Percentiles rank a stretch among this genome's conserved stretches.
phyloP scores from a whole-genome alignment of 2,797 vertebrate genomes.

The Echiichthys vipera region DNA sequence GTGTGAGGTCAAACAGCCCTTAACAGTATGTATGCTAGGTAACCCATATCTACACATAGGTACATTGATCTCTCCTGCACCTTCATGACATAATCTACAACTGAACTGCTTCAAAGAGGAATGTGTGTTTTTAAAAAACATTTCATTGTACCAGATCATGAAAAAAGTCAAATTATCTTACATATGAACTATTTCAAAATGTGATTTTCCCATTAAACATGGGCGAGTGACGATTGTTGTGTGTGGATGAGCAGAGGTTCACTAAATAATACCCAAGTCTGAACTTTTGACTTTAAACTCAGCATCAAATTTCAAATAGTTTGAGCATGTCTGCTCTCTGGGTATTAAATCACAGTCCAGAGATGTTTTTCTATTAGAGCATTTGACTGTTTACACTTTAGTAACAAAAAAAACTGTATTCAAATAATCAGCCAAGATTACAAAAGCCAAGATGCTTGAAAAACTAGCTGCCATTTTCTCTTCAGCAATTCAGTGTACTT shows the following conservation, averaged over 20 bases:
- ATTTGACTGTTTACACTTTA: constrained; percentile 74
- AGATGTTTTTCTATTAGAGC: constrained; percentile 50
- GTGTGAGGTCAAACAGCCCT: constrained; percentile 37
- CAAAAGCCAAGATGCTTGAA: constrained; percentile 50
- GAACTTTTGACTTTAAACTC: constrained; percentile 43
- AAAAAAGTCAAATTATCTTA: constrained; percentile 47
- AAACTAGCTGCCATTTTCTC: constrained; percentile 43
- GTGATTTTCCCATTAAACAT: constrained; percentile 12
- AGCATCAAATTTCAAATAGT: constrained; percentile 34
- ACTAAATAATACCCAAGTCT: constrained; percentile 1
- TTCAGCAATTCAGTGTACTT: constrained; percentile 34
- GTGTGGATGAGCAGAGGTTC: constrained; percentile 12
- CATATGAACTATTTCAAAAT: constrained; percentile 20
- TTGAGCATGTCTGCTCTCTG: constrained; percentile 36
- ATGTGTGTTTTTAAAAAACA: constrained; percentile 43
- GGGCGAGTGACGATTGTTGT: constrained; percentile 7
- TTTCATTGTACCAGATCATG: constrained; percentile 31
- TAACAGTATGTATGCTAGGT: constrained; percentile 50
- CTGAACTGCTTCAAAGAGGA: constrained; percentile 36
- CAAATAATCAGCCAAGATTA: constrained; percentile 51
- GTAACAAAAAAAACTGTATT: constrained; percentile 40
- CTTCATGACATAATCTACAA: constrained; percentile 35
- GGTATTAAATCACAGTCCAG: constrained; percentile 30
- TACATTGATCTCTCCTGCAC: constrained; percentile 38
- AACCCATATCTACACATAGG: constrained; percentile 31